phyloP scores from a whole-genome alignment of 35 echinoderm and acorn worm species.

The Acanthaster planci region DNA sequence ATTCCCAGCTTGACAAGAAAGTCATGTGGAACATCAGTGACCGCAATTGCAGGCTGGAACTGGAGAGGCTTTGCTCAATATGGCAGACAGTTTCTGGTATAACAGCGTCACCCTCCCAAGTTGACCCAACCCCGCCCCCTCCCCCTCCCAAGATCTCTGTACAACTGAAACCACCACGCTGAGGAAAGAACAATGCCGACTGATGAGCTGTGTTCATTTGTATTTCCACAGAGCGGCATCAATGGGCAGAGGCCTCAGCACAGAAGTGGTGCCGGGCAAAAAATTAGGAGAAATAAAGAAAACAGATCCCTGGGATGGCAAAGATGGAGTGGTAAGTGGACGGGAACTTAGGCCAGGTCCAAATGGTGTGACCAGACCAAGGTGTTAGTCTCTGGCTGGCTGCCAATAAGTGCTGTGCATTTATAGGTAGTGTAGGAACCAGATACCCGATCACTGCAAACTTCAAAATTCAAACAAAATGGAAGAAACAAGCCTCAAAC shows the following conservation, averaged over 20 bases:
- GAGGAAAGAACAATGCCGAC: background rate
- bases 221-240: conserved; percentile 49
- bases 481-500: no score
- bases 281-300: conserved; percentile 46
- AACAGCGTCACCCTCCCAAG: no score
- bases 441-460: background rate
- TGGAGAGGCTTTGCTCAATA: no score
- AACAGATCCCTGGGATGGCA: conserved; percentile 89
- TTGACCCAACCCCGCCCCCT: no score
- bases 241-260: conserved; percentile 73
- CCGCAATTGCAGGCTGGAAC: no score
- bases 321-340: conserved; percentile 84
- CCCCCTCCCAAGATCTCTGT: no score
- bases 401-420: background rate
- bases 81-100: no score
- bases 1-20: no score
- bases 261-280: conserved; percentile 51
- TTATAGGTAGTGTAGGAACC: background rate
- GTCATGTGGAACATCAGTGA: no score
- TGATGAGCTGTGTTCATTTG: no score
- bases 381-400: background rate
- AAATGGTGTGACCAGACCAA: background rate
- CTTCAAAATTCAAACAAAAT: background rate
- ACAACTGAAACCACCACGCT: background rate
- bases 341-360: no score